Percentiles rank a stretch among this genome's conserved stretches.
phyloP scores from a whole-genome alignment of 2,113 vertebrate species.

The Leptobrachium leishanense region DNA sequence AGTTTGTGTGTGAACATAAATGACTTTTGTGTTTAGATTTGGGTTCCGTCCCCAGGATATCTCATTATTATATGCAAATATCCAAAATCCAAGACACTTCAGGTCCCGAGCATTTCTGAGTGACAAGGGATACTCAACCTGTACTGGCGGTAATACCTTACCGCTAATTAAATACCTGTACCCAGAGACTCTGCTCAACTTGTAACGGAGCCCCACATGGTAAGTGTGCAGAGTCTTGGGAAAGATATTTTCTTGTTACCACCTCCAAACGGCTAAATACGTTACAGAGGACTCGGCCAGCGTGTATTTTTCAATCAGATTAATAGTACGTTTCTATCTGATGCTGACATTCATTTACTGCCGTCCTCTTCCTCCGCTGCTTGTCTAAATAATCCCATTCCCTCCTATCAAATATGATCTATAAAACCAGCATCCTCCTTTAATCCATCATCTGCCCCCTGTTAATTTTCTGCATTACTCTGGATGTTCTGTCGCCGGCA shows the following conservation, averaged over 20 bases:
- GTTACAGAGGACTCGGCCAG: neutral
- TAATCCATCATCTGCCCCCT: conserved; percentile 19
- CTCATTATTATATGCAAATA: too few species aligned
- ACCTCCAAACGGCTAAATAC: neutral
- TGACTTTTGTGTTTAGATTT: too few species aligned
- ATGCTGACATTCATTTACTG: conserved; percentile 34
- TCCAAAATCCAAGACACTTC: too few species aligned
- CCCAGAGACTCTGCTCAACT: too few species aligned
- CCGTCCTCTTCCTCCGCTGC: conserved; percentile 31
- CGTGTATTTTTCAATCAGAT: conserved; percentile 13
- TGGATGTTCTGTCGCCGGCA: neutral
- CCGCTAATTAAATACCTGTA: too few species aligned
- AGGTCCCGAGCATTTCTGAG: too few species aligned
- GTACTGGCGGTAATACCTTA: too few species aligned
- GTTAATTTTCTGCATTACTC: neutral
- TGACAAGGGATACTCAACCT: too few species aligned
- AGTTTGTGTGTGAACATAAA: too few species aligned
- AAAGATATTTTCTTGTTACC: neutral
- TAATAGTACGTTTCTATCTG: conserved; percentile 30
- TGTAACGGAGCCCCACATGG: too few species aligned
- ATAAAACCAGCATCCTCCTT: conserved; percentile 32
- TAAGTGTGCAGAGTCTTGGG: neutral
- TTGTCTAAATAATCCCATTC: conserved; percentile 29
- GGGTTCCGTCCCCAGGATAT: too few species aligned
- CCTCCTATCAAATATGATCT: conserved; percentile 37